Evolutionary conservation across 2,888 invertebrate genomes (phyloP).

Genomic region (Ophraella communa): DNA sequence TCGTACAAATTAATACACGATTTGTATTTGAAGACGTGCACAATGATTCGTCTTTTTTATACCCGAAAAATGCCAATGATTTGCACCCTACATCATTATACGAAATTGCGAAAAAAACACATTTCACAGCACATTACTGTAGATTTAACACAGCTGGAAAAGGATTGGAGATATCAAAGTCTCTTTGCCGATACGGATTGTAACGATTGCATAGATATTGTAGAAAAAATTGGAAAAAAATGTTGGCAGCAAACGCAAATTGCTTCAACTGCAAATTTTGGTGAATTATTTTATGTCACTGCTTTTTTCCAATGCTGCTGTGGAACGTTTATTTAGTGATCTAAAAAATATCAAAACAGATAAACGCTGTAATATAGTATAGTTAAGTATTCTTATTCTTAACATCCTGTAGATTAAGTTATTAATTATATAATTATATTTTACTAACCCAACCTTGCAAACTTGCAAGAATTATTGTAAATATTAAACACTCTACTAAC

Average conservation of each 20-base stretch:
- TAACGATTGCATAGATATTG: background rate
- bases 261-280: constrained; percentile 12
- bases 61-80: too few relatives aligned
- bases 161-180: constrained; percentile 8
- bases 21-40: constrained; percentile 16
- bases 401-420: too few relatives aligned
- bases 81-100: too few relatives aligned
- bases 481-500: too few relatives aligned
- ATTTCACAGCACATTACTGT: constrained; percentile 13
- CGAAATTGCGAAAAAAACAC: too few relatives aligned
- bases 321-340: constrained; percentile 6
- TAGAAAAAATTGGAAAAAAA: constrained; percentile 7
- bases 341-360: background rate
- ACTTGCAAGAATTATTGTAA: too few relatives aligned
- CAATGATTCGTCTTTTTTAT: constrained; percentile 10
- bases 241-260: constrained; percentile 11
- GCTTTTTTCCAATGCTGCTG: constrained; percentile 10
- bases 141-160: constrained; percentile 14
- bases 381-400: too few relatives aligned
- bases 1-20: constrained; percentile 12
- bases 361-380: too few relatives aligned
- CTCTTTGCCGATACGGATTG: background rate
- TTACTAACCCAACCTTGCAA: too few relatives aligned
- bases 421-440: too few relatives aligned
- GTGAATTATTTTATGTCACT: constrained; percentile 15